Evolutionary conservation across 2,888 invertebrate species (phyloP).

Genomic region (Napeogenes sylphis): DNA sequence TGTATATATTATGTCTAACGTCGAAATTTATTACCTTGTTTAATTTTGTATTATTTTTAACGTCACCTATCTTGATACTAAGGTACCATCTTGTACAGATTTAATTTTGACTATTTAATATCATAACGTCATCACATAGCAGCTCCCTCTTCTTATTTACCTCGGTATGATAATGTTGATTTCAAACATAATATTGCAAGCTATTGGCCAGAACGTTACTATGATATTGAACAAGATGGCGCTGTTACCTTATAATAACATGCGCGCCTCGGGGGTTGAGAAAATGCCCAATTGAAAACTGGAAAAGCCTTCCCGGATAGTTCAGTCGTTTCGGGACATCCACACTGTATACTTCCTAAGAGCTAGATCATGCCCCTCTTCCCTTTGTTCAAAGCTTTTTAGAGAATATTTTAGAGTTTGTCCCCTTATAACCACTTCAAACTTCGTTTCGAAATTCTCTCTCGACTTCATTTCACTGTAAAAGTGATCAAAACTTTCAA

Average conservation of each 20-base stretch:
- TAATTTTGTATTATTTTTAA: no score
- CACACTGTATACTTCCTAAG: conserved; percentile 53
- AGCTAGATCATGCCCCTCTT: conserved; percentile 19
- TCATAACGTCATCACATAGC: no score
- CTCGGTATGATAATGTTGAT: background rate
- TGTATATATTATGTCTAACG: no score
- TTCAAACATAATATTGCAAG: conserved; percentile 10
- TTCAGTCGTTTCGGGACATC: conserved; percentile 68
- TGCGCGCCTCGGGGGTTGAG: conserved; percentile 22
- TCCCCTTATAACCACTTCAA: conserved; percentile 1
- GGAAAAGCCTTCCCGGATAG: conserved; percentile 64
- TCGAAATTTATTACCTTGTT: no score
- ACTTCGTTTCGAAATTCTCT: conserved; percentile 7
- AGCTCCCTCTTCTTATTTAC: no score
- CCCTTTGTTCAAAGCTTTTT: conserved; percentile 22
- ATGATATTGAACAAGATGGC: conserved; percentile 37
- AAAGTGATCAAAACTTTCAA: conserved; percentile 54
- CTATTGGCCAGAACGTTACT: conserved; percentile 1
- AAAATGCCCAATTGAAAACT: conserved; percentile 41
- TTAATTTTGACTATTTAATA: no score
- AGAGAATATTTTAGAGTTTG: conserved; percentile 8
- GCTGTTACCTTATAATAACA: conserved; percentile 26
- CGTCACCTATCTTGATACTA: no score
- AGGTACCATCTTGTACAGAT: no score
- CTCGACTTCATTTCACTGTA: conserved; percentile 4